Evolutionary conservation across 2,888 invertebrate genomes (phyloP), one percentile per base, ranked within the genome.

Genomic region (Itoplectis maculator): DNA sequence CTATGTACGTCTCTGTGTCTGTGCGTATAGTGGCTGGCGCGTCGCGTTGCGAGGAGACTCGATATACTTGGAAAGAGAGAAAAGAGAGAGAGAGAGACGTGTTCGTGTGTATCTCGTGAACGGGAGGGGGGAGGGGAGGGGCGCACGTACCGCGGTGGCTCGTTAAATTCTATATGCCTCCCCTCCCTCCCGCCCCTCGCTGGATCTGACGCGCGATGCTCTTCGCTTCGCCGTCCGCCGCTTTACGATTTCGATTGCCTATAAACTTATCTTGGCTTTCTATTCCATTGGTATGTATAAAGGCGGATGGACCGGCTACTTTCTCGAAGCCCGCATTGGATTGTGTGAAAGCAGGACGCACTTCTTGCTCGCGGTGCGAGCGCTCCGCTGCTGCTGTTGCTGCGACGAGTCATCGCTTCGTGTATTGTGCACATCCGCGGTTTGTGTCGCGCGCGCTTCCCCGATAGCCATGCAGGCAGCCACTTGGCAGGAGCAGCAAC

Each of bases 291-390:
- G 92, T 91, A 92, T 92, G 91, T 92, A 91, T 91, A 92, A 91
- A 92, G 90, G 91, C 90, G 91, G 91, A 92, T 92, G 91, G 91
- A 90, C 91, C 90, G 89, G 90, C 90, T 91, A 92, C 91, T 92
- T 91, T 91, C 92, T 89, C 91, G 89, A n/a, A 88, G 89, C 87
- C 90, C 89, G 90, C 90, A 89, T 91, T 89, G 90, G 91, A 92
- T 91, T 91, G 91, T 90, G 92, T 91, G 92, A 92, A 92, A 92
- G 92, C 92, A 92, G 92, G 92, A 92, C 92, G 91, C 89, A 88
- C 89, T 89, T 89, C 89, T 89, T 90, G 87, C 76, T 63, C 82
- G 72, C 79, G 74, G 49, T 80, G 61, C 76, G 59, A 42, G 79
- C 42, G 69, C 70, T 66, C 56, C 3, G 35, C 51, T 9, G 37